Evolutionary conservation across 2,888 invertebrate genomes (phyloP).

Genomic region (Sarcophaga caerulescens): DNA sequence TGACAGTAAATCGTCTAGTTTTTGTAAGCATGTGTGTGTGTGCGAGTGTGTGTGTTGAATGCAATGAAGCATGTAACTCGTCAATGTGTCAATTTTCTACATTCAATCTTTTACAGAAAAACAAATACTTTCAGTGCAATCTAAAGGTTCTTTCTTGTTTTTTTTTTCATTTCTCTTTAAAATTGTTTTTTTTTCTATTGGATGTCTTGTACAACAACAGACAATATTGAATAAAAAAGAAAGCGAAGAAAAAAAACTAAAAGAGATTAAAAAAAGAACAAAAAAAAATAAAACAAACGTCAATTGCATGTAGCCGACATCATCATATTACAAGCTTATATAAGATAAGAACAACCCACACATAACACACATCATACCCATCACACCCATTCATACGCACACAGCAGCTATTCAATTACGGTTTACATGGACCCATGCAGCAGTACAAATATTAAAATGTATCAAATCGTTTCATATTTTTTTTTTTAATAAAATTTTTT

Average conservation of each 20-base stretch:
- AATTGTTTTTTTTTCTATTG: not conserved
- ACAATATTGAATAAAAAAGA: constrained; percentile 4
- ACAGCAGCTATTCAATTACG: not conserved
- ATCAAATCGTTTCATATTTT: not conserved
- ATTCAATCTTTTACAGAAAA: constrained; percentile 63
- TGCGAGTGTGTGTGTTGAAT: constrained; percentile 1
- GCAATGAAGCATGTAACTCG: constrained; percentile 56
- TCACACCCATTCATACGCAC: not conserved
- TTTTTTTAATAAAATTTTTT: not conserved
- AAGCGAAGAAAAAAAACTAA: constrained; percentile 17
- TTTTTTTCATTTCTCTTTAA: constrained; percentile 7
- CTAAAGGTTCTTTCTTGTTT: constrained; percentile 37
- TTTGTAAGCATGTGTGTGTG: constrained; percentile 30
- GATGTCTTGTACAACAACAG: constrained; percentile 29
- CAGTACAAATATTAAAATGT: constrained; percentile 2
- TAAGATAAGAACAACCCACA: constrained; percentile 7
- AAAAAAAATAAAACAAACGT: constrained; percentile 40
- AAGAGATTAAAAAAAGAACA: constrained; percentile 11
- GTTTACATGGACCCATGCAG: not conserved
- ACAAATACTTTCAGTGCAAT: constrained; percentile 52
- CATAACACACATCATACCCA: not conserved
- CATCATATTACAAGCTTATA: constrained; percentile 48
- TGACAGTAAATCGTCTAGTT: constrained; percentile 70
- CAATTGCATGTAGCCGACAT: constrained; percentile 50
- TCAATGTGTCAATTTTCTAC: constrained; percentile 66